Percentiles rank a stretch among this genome's conserved stretches.
Conservation (phyloP, 2,113 vertebrate genomes). For the Tretioscincus oriximinensis region DNA sequence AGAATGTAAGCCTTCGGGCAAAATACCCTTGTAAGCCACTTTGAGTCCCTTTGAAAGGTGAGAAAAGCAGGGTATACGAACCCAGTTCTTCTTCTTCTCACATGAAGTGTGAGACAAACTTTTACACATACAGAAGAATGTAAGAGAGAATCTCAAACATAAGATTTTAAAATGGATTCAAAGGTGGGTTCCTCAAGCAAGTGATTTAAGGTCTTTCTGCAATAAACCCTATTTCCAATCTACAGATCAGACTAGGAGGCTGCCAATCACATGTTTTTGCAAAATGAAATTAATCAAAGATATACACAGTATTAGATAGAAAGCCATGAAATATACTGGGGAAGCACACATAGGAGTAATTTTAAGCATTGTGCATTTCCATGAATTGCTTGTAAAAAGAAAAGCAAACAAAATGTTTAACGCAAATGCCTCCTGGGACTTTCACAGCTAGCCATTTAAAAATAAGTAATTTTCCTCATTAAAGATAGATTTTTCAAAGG, state of each 20-base stretch:
- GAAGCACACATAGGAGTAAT: background rate
- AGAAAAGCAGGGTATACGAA: no score
- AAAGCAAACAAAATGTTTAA: slow-evolving; percentile 11
- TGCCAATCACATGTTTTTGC: no score
- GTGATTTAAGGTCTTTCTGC: no score
- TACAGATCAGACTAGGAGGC: no score
- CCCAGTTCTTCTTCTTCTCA: no score
- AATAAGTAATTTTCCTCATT: slow-evolving; percentile 17
- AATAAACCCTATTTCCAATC: no score
- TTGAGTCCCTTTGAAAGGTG: no score
- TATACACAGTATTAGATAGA: background rate
- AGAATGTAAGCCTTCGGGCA: no score
- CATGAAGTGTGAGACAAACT: no score
- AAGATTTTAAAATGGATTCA: background rate
- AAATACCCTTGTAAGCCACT: no score
- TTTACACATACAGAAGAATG: background rate
- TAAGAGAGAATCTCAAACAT: background rate
- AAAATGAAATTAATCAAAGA: background rate
- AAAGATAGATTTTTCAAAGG: slow-evolving; percentile 26
- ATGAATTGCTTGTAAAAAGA: slow-evolving; percentile 23
- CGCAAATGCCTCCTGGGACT: background rate
- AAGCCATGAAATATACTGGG: background rate
- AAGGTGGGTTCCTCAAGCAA: background rate
- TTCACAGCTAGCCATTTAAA: background rate
- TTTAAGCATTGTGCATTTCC: slow-evolving; percentile 14